phyloP scores from a whole-genome alignment of 2,113 vertebrate species.

The Elanoides forficatus region DNA sequence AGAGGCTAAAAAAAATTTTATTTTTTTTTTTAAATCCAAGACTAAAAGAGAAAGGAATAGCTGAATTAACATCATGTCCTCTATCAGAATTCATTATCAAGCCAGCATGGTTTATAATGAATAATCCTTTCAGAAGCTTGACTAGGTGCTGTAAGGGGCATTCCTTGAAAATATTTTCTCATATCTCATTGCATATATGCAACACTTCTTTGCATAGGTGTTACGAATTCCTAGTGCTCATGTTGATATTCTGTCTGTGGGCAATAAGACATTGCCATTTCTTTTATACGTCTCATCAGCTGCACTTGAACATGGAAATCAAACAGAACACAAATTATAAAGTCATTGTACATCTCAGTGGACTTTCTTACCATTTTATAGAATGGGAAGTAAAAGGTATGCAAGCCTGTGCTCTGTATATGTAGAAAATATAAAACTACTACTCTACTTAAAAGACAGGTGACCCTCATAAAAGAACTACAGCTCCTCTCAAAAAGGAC shows the following conservation, averaged over 20 bases:
- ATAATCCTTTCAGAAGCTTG: neutral
- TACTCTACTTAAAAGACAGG: neutral
- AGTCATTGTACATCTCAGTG: neutral
- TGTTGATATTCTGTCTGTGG: neutral
- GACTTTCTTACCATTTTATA: neutral
- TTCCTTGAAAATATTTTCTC: neutral
- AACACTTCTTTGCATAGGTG: neutral
- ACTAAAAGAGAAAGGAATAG: neutral
- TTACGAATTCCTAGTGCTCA: neutral
- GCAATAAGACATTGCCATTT: neutral
- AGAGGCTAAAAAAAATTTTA: neutral
- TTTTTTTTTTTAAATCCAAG: neutral
- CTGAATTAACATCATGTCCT: neutral
- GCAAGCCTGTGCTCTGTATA: neutral
- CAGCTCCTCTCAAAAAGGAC: neutral
- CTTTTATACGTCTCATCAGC: slow-evolving; percentile 10
- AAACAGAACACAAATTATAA: slow-evolving; percentile 1
- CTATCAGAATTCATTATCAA: slow-evolving; percentile 1
- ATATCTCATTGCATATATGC: neutral
- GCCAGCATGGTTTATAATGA: neutral
- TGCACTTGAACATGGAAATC: neutral
- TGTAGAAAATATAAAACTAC: neutral
- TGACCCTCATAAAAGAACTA: neutral
- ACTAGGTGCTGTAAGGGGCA: neutral
- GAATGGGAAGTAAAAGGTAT: neutral